Conservation (phyloP, 2,113 vertebrate species). For the Emydura subglobosa region DNA sequence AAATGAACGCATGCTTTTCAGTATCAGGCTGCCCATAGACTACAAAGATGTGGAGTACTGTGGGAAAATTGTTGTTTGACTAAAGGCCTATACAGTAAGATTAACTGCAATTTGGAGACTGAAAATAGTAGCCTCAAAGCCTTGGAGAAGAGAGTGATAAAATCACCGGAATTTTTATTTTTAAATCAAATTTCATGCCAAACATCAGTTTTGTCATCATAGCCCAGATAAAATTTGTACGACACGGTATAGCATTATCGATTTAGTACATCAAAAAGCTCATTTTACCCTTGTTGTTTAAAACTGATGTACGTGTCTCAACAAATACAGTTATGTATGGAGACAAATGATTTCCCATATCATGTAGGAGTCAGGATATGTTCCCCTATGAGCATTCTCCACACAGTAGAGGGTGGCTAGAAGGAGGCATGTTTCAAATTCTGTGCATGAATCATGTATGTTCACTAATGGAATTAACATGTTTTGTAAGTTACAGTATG, state of each 20-base stretch:
- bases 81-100: conserved; percentile 45
- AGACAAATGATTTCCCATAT: conserved; percentile 6
- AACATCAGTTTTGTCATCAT: conserved; percentile 35
- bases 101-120: conserved; percentile 66
- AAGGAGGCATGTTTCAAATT: neutral
- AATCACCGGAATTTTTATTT: neutral
- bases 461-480: conserved; percentile 1
- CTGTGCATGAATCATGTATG: neutral
- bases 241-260: neutral
- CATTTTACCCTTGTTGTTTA: neutral
- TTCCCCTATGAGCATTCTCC: neutral
- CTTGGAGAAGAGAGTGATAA: neutral
- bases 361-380: neutral
- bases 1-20: conserved; percentile 40
- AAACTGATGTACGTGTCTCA: neutral
- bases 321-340: neutral
- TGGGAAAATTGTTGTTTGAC: conserved; percentile 43
- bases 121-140: conserved; percentile 50
- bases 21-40: conserved; percentile 44
- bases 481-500: neutral
- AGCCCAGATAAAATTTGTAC: neutral
- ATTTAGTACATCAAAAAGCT: neutral
- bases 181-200: conserved; percentile 50
- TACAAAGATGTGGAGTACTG: neutral
- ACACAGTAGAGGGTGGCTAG: neutral